Evolutionary conservation across 2,888 invertebrate species (phyloP).

Genomic region (Apamea crenata): DNA sequence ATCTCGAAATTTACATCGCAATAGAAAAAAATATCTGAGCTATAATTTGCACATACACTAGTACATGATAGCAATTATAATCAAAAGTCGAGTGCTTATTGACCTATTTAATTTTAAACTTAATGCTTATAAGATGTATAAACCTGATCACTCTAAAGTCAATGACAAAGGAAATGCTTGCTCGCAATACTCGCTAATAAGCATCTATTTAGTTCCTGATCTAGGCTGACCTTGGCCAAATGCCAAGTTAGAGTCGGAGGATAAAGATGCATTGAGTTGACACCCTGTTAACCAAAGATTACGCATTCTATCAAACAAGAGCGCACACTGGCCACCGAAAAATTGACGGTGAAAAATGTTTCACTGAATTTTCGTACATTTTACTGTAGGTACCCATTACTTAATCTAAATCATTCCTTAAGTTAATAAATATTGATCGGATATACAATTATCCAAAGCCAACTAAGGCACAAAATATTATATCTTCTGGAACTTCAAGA

Average conservation of each 20-base stretch:
- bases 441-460: not conserved
- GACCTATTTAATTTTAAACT: slow-evolving; percentile 1
- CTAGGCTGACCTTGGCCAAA: not conserved
- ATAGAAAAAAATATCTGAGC: not conserved
- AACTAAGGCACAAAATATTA: not conserved
- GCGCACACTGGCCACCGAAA: no score
- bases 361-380: not conserved
- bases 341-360: not conserved
- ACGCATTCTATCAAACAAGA: not conserved
- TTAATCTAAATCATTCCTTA: no score
- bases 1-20: not conserved
- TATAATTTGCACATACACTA: slow-evolving; percentile 1
- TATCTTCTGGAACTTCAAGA: not conserved
- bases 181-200: not conserved
- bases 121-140: not conserved
- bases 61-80: not conserved
- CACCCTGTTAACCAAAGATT: not conserved
- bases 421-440: not conserved
- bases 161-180: not conserved
- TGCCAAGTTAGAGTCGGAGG: not conserved
- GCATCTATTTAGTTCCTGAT: not conserved
- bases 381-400: not conserved
- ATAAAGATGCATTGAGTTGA: slow-evolving; percentile 2
- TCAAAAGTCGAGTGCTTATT: not conserved
- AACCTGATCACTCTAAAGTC: slow-evolving; percentile 7